Percentiles rank a stretch among this genome's conserved stretches.
Evolutionary conservation across 2,797 vertebrate species (phyloP).

Genomic region (Cyprinodon diabolis): DNA sequence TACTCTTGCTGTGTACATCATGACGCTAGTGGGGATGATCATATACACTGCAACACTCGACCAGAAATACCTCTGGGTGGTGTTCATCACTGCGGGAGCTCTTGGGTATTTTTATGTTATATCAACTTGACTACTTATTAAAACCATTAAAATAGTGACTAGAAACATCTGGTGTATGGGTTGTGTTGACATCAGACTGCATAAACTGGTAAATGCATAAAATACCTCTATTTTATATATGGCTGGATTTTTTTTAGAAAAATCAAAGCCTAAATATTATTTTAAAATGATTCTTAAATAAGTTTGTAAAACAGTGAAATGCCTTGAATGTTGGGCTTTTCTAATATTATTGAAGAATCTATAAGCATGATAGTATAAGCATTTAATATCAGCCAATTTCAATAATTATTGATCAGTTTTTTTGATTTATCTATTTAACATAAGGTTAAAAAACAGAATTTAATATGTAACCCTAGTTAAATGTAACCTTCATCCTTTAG

Average conservation of each 20-base stretch:
- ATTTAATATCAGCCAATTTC: too few species aligned
- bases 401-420: too few species aligned
- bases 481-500: too few species aligned
- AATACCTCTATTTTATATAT: background rate
- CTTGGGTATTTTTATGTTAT: constrained; percentile 62
- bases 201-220: background rate
- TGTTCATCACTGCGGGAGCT: constrained; percentile 90
- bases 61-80: constrained; percentile 89
- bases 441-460: too few species aligned
- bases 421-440: too few species aligned
- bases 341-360: too few species aligned
- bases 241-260: background rate
- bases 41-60: constrained; percentile 87
- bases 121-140: background rate
- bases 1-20: constrained; percentile 86
- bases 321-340: background rate
- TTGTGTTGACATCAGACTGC: background rate
- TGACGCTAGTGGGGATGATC: constrained; percentile 93
- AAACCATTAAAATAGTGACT: background rate
- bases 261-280: too few species aligned
- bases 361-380: too few species aligned
- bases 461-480: too few species aligned
- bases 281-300: too few species aligned
- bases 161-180: background rate
- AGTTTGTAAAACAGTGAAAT: background rate